Evolutionary conservation across 2,888 invertebrate genomes (phyloP).

Genomic region (Heliconius charithonia): DNA sequence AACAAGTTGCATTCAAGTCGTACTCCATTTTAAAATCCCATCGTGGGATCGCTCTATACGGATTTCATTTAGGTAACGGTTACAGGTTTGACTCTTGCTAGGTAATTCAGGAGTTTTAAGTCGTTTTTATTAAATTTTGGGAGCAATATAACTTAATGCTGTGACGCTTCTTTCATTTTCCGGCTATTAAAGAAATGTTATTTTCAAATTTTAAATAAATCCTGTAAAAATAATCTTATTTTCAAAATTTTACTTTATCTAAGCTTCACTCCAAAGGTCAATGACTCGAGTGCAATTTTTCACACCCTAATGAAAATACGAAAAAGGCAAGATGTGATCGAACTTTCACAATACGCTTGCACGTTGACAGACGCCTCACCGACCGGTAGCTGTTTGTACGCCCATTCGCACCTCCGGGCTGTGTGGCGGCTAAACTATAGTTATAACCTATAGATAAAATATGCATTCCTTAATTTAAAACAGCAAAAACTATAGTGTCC

Average conservation of each 20-base stretch:
- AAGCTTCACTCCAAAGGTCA: constrained; percentile 28
- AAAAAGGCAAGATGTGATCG: constrained; percentile 34
- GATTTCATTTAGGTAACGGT: not conserved
- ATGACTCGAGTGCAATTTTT: constrained; percentile 27
- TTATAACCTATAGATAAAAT: not conserved
- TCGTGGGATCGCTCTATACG: not conserved
- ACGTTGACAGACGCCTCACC: constrained; percentile 39
- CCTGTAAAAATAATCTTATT: not conserved
- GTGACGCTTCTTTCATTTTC: no score
- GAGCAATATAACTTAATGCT: no score
- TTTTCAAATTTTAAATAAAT: not conserved
- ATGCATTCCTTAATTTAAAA: not conserved
- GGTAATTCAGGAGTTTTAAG: no score
- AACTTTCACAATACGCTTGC: constrained; percentile 24
- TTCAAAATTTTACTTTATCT: not conserved
- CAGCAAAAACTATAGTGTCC: not conserved
- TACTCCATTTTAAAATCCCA: constrained; percentile 28
- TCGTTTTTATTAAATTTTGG: no score
- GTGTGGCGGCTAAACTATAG: constrained; percentile 51
- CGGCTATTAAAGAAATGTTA: no score
- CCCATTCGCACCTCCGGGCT: constrained; percentile 65
- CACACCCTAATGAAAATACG: constrained; percentile 32
- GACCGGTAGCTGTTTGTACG: constrained; percentile 66
- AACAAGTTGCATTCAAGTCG: constrained; percentile 37
- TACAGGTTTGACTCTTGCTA: not conserved